phyloP scores from a whole-genome alignment of 2,113 vertebrate species.

The Hassar affinis region DNA sequence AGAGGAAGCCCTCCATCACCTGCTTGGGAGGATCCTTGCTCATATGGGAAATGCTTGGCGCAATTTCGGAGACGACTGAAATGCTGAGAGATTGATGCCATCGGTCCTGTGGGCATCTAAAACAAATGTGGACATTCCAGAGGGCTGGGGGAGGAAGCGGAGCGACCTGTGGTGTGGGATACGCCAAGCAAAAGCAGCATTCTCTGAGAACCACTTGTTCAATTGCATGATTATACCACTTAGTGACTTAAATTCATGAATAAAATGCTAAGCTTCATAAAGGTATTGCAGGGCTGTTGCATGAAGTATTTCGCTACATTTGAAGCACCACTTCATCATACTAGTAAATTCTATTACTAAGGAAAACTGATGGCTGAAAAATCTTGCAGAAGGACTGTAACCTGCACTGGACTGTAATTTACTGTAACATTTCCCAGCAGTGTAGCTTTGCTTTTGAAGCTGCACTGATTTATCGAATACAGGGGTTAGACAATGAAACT shows the following conservation, averaged over 20 bases:
- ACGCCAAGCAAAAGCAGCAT: background rate
- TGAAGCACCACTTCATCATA: background rate
- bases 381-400: background rate
- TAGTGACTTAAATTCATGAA: background rate
- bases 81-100: slow-evolving; percentile 50
- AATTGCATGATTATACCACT: background rate
- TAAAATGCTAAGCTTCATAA: background rate
- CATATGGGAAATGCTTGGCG: slow-evolving; percentile 66
- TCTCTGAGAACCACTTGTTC: background rate
- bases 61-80: slow-evolving; percentile 43
- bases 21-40: slow-evolving; percentile 69
- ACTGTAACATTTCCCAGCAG: background rate
- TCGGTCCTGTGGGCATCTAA: slow-evolving; percentile 53
- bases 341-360: background rate
- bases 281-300: background rate
- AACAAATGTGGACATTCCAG: slow-evolving; percentile 55
- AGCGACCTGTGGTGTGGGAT: background rate
- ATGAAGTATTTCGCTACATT: background rate
- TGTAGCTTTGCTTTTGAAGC: background rate
- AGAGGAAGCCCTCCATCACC: slow-evolving; percentile 67
- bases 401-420: background rate
- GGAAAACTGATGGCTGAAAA: background rate
- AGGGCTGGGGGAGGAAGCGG: slow-evolving; percentile 13
- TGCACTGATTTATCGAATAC: background rate
- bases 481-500: no score